phyloP scores from a whole-genome alignment of 1,140 invertebrate species.

The Holcopasites calliopsidis region DNA sequence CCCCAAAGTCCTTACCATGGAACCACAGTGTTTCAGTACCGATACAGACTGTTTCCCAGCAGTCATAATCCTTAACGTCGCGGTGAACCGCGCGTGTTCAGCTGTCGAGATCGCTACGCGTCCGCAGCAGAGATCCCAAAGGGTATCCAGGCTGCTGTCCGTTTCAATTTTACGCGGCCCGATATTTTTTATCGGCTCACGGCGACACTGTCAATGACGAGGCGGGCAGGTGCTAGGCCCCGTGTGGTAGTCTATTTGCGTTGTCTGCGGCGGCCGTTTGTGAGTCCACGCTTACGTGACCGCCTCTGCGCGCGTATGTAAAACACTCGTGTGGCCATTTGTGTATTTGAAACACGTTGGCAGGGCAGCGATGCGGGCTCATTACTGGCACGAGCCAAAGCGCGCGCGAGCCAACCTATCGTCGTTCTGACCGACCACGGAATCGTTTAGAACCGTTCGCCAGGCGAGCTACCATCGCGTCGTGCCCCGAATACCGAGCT shows the following conservation, averaged over 20 bases:
- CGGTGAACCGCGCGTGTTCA: constrained; percentile 14
- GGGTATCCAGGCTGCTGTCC: too few relatives aligned
- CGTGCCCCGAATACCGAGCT: too few relatives aligned
- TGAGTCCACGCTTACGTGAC: constrained; percentile 21
- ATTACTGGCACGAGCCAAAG: constrained; percentile 79
- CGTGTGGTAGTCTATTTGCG: constrained; percentile 74
- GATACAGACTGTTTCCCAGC: too few relatives aligned
- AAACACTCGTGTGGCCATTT: constrained; percentile 53
- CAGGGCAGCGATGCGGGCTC: constrained; percentile 75
- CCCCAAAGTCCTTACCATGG: too few relatives aligned
- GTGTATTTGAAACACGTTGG: constrained; percentile 77
- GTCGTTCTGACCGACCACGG: constrained; percentile 28
- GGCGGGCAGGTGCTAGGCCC: constrained; percentile 70
- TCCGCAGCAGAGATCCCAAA: not conserved
- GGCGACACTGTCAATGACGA: constrained; percentile 39
- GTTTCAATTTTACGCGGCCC: constrained; percentile 42
- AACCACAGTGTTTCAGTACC: too few relatives aligned
- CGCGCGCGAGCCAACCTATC: constrained; percentile 51
- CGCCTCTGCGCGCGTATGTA: not conserved
- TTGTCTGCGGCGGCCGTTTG: constrained; percentile 52
- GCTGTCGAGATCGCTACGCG: not conserved
- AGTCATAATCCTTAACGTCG: not conserved
- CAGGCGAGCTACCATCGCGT: not conserved
- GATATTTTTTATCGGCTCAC: constrained; percentile 57
- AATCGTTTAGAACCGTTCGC: constrained; percentile 53